These are phyloP conservation scores for Nestor notabilis DNA, from an alignment of 2,113 vertebrate genomes.

Conservation along the genomic window DNA sequence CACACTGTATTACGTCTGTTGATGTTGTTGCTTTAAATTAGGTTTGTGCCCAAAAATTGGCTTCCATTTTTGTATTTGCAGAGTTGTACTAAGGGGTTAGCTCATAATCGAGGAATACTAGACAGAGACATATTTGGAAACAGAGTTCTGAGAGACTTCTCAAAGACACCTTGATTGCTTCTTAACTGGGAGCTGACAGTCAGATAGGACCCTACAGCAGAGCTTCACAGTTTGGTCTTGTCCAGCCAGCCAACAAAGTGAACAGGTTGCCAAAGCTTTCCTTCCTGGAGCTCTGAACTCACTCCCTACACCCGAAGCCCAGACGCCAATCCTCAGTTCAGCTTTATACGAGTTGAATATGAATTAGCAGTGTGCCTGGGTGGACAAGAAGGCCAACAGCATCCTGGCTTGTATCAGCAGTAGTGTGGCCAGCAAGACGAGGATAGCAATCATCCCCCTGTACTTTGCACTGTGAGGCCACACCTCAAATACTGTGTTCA, in stretches of 20 bases:
- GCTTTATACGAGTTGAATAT: background rate
- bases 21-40: background rate
- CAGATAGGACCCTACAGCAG: background rate
- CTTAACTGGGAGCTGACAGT: background rate
- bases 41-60: background rate
- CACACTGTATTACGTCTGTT: too few species aligned
- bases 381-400: background rate
- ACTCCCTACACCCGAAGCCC: too few species aligned
- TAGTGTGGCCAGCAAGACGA: background rate
- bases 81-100: background rate
- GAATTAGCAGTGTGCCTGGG: background rate
- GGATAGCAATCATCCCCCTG: background rate
- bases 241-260: background rate
- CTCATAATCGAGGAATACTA: background rate
- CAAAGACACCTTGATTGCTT: background rate
- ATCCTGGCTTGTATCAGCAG: background rate
- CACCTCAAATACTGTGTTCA: background rate
- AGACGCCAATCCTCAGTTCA: background rate
- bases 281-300: background rate
- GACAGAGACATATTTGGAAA: background rate
- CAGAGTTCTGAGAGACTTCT: background rate
- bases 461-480: background rate
- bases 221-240: background rate
- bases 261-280: background rate
- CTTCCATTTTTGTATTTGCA: background rate